Conservation (phyloP, 2,888 invertebrate species). For the Pasiphila rectangulata region DNA sequence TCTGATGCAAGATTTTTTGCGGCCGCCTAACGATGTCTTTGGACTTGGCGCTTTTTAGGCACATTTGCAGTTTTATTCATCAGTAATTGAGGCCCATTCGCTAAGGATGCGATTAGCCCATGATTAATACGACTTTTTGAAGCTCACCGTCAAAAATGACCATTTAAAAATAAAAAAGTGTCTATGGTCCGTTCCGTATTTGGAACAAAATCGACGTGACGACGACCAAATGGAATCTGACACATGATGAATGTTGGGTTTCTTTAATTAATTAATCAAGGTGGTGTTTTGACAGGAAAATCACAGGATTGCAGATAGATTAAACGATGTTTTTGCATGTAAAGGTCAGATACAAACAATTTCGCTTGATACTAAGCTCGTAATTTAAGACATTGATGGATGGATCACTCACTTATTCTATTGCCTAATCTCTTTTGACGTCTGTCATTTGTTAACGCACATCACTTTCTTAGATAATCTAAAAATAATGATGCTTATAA, state of each 20-base stretch:
- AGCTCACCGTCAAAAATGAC: slow-evolving; percentile 38
- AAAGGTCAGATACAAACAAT: slow-evolving; percentile 26
- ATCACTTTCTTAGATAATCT: neutral
- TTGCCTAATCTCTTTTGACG: slow-evolving; percentile 9
- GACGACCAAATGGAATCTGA: slow-evolving; percentile 49
- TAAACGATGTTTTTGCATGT: slow-evolving; percentile 29
- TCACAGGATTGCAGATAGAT: slow-evolving; percentile 30
- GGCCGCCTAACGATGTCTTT: slow-evolving; percentile 62
- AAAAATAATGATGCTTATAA: slow-evolving; percentile 2
- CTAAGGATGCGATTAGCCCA: slow-evolving; percentile 75
- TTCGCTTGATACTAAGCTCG: slow-evolving; percentile 12
- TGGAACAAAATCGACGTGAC: slow-evolving; percentile 44
- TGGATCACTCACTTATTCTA: slow-evolving; percentile 22
- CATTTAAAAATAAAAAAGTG: slow-evolving; percentile 36
- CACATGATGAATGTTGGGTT: slow-evolving; percentile 49
- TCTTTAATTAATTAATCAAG: slow-evolving; percentile 45
- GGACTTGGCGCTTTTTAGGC: slow-evolving; percentile 59
- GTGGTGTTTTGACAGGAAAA: slow-evolving; percentile 35
- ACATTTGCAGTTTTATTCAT: slow-evolving; percentile 64
- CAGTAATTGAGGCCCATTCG: slow-evolving; percentile 76
- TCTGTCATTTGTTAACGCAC: slow-evolving; percentile 3
- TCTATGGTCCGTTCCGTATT: slow-evolving; percentile 22
- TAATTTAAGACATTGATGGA: slow-evolving; percentile 22
- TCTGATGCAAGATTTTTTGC: slow-evolving; percentile 61
- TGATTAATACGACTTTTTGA: slow-evolving; percentile 62